A percentile compares a stretch with the other conserved stretches of the same genome.
Conservation (phyloP, 2,888 invertebrate genomes). For the Thecophora atra region DNA sequence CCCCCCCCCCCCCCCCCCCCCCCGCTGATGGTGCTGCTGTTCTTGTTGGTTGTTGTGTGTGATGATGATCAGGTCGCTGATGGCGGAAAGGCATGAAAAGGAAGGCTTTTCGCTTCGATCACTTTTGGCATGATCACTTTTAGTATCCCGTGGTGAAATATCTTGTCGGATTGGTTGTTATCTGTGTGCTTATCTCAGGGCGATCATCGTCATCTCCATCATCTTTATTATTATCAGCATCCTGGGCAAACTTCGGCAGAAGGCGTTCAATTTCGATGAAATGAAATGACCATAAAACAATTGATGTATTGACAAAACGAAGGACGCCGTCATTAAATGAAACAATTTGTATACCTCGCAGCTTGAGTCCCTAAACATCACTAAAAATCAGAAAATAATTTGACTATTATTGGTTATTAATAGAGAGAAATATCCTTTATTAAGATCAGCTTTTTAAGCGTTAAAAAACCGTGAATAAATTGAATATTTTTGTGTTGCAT, state of each 20-base stretch:
- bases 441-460: no score
- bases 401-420: no score
- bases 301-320: constrained; percentile 10
- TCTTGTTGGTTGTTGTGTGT: constrained; percentile 1
- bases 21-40: constrained; percentile 12
- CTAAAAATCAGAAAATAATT: background rate
- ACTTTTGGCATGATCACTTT: constrained; percentile 15
- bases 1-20: no score
- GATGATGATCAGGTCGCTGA: constrained; percentile 2
- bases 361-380: no score
- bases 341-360: background rate
- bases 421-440: no score
- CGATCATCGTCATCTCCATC: constrained; percentile 36
- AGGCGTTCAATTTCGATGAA: constrained; percentile 29
- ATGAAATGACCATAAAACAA: constrained; percentile 28
- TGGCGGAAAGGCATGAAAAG: constrained; percentile 5
- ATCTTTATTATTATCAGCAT: constrained; percentile 35
- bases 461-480: no score
- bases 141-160: constrained; percentile 35
- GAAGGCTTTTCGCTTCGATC: background rate
- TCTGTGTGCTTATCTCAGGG: constrained; percentile 36
- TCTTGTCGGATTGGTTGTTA: constrained; percentile 36
- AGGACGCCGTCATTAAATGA: no score
- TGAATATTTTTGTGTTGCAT: no score
- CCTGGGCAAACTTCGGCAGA: background rate